Conservation (phyloP, 1,140 invertebrate genomes). For the Holcopasites calliopsidis region DNA sequence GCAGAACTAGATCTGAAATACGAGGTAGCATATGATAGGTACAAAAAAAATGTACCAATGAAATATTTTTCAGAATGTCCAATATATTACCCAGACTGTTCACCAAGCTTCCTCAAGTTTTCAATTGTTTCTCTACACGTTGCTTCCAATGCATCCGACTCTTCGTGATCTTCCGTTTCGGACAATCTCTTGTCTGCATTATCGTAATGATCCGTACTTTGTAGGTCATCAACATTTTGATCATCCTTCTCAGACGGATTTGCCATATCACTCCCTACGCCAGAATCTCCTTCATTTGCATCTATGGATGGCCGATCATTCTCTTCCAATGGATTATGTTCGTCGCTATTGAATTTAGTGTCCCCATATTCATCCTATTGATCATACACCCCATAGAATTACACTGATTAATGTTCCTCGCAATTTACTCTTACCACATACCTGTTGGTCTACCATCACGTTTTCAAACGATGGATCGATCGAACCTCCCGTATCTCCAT, state of each 20-base stretch:
- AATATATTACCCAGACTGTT: slow-evolving; percentile 75
- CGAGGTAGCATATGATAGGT: background rate
- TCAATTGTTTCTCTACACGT: slow-evolving; percentile 78
- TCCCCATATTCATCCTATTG: slow-evolving; percentile 70
- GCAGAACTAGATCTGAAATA: slow-evolving; percentile 65
- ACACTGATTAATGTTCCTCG: background rate
- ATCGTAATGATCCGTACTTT: slow-evolving; percentile 68
- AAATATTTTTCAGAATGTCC: background rate
- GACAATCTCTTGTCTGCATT: slow-evolving; percentile 65
- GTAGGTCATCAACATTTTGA: slow-evolving; percentile 75
- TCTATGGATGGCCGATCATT: slow-evolving; percentile 73
- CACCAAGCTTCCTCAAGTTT: slow-evolving; percentile 75
- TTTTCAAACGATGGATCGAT: slow-evolving; percentile 70
- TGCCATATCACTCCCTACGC: slow-evolving; percentile 78
- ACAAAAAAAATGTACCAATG: background rate
- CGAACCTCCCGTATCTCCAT: slow-evolving; percentile 65
- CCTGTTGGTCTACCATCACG: slow-evolving; percentile 76
- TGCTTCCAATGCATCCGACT: slow-evolving; percentile 74
- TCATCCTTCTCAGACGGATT: slow-evolving; percentile 76
- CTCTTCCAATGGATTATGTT: slow-evolving; percentile 71
- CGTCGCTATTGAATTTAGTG: slow-evolving; percentile 68
- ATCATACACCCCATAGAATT: slow-evolving; percentile 1
- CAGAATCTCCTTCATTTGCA: slow-evolving; percentile 76
- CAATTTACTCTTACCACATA: slow-evolving; percentile 27
- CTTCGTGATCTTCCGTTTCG: slow-evolving; percentile 74